These are phyloP conservation scores for Leiothrix lutea DNA, from an alignment of 2,113 vertebrate species.

Conservation along the genomic window DNA sequence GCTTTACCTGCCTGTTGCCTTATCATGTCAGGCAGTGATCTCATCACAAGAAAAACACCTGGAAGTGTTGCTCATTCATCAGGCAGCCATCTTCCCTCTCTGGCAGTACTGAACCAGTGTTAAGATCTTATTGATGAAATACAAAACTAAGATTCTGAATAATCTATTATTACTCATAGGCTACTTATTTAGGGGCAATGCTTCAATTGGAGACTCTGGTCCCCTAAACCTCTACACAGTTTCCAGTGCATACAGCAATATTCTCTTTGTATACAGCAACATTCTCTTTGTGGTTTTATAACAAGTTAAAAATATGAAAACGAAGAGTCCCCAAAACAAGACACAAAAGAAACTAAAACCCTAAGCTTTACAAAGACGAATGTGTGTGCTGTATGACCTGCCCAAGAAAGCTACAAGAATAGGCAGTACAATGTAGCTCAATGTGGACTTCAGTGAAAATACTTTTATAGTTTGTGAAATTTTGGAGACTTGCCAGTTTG, in stretches of 20 bases:
- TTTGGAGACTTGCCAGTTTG: background rate
- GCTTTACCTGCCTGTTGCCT: slow-evolving; percentile 16
- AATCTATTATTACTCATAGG: background rate
- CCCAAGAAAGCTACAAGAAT: background rate
- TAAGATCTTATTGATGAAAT: background rate
- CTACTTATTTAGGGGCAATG: background rate
- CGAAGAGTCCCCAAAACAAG: background rate
- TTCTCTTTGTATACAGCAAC: background rate
- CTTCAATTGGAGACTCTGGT: background rate
- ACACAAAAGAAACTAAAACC: background rate
- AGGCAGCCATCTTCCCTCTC: background rate
- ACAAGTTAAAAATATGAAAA: background rate
- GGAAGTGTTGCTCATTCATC: background rate
- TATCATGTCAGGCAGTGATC: background rate
- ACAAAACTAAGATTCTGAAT: background rate
- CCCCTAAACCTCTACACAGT: background rate
- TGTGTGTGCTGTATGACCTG: background rate
- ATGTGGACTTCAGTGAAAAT: background rate
- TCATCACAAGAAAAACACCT: slow-evolving; percentile 8
- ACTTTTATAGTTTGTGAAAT: background rate
- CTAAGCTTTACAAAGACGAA: background rate
- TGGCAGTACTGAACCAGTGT: background rate
- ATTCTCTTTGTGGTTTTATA: background rate
- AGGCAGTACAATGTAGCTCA: background rate
- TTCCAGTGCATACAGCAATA: background rate